phyloP scores from a whole-genome alignment of 2,113 vertebrate species.

The Microcebus griseorufus region DNA sequence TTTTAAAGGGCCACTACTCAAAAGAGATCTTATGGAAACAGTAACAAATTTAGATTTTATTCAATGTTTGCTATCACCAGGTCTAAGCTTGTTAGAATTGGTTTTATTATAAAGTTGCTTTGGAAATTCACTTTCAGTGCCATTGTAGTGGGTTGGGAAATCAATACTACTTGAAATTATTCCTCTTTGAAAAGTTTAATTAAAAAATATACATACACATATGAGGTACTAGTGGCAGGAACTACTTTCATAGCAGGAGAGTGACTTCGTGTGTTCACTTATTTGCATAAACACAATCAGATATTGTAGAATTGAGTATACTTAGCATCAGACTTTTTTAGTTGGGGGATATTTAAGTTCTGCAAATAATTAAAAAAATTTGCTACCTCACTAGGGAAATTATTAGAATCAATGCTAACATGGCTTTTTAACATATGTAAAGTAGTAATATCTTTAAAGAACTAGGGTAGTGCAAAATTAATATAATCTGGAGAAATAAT shows the following conservation, averaged over 20 bases:
- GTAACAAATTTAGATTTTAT: not conserved
- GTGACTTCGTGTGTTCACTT: not conserved
- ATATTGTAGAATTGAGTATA: not conserved
- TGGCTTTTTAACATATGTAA: slow-evolving; percentile 21
- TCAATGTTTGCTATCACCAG: not conserved
- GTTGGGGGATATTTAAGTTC: slow-evolving; percentile 4
- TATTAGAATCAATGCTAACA: not conserved
- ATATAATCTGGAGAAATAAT: not conserved
- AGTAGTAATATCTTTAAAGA: slow-evolving; percentile 8
- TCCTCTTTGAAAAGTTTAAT: slow-evolving; percentile 15
- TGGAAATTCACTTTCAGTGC: not conserved
- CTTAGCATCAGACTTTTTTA: slow-evolving; percentile 18
- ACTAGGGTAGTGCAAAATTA: not conserved
- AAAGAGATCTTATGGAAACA: not conserved
- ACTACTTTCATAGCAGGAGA: not conserved
- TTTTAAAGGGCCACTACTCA: not conserved
- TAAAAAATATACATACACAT: slow-evolving; percentile 19
- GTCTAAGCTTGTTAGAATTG: not conserved
- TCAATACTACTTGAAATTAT: slow-evolving; percentile 1
- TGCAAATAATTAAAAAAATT: not conserved
- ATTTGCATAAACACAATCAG: not conserved
- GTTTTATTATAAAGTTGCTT: slow-evolving; percentile 35
- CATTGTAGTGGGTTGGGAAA: not conserved
- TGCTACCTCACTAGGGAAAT: slow-evolving; percentile 4
- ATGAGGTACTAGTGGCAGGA: not conserved